These are phyloP conservation scores for Hetaerina titia DNA, from an alignment of 2,888 invertebrate species.

Conservation along the genomic window DNA sequence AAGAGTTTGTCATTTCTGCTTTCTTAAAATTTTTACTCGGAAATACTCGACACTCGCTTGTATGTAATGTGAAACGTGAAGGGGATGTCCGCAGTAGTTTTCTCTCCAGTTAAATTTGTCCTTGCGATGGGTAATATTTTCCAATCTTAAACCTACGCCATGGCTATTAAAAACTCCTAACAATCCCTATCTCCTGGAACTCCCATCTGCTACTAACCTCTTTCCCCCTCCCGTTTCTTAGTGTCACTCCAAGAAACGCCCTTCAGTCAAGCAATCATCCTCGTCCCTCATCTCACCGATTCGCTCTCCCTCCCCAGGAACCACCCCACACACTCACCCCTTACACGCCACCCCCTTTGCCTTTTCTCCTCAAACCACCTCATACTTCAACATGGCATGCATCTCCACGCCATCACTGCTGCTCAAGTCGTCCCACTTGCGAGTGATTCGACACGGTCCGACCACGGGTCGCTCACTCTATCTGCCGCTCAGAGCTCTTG, in stretches of 20 bases:
- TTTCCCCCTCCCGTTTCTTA: neutral
- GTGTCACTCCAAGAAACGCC: neutral
- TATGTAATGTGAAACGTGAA: no score
- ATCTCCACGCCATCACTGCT: no score
- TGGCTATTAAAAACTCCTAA: neutral
- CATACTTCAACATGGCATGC: neutral
- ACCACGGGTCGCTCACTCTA: no score
- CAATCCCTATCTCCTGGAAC: neutral
- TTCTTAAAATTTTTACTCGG: no score
- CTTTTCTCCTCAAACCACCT: neutral
- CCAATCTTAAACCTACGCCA: neutral
- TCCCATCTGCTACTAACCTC: neutral
- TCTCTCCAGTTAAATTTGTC: neutral
- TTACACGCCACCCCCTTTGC: neutral
- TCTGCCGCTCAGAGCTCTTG: no score
- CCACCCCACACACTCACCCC: neutral
- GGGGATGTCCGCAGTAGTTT: no score
- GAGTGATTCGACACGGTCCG: no score
- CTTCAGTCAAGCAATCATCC: neutral
- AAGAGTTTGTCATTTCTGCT: no score
- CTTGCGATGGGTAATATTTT: neutral
- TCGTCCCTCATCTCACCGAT: slow-evolving; percentile 2
- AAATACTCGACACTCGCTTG: no score
- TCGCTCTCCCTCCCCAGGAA: neutral
- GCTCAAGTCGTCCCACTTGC: no score